Percentiles rank a stretch among this genome's conserved stretches.
Evolutionary conservation across 1,140 invertebrate genomes (phyloP).

Genomic region (Drosophila kikkawai): DNA sequence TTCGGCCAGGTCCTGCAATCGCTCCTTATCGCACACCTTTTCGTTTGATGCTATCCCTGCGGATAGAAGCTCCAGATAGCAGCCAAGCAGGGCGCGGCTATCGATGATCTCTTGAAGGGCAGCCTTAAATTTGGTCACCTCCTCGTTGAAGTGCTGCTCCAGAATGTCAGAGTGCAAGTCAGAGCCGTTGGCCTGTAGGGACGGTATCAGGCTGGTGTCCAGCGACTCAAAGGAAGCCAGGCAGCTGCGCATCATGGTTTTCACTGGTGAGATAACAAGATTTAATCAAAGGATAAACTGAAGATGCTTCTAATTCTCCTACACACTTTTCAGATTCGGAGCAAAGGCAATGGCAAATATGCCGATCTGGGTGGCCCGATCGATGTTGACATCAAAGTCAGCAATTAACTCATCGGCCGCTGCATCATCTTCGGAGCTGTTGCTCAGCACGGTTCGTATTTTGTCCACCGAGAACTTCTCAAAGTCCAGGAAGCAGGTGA

Average conservation of each 20-base stretch:
- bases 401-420: conserved; percentile 75
- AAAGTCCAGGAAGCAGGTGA: conserved; percentile 75
- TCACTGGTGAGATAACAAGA: conserved; percentile 44
- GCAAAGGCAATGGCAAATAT: conserved; percentile 77
- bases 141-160: conserved; percentile 81
- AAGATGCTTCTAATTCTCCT: not conserved
- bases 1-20: conserved; percentile 60
- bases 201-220: conserved; percentile 76
- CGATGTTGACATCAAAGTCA: conserved; percentile 82
- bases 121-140: conserved; percentile 70
- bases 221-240: conserved; percentile 81
- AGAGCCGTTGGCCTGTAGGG: conserved; percentile 57
- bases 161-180: conserved; percentile 71
- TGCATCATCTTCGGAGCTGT: conserved; percentile 37
- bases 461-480: conserved; percentile 75
- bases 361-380: conserved; percentile 78
- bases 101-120: conserved; percentile 77
- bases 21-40: conserved; percentile 58
- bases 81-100: conserved; percentile 59
- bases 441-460: conserved; percentile 58
- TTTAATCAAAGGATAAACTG: not conserved
- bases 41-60: conserved; percentile 43
- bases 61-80: conserved; percentile 65
- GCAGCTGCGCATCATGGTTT: conserved; percentile 75
- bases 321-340: conserved; percentile 63